These are phyloP conservation scores for Yponomeuta cagnagella DNA, from an alignment of 2,888 invertebrate genomes.

Conservation along the genomic window DNA sequence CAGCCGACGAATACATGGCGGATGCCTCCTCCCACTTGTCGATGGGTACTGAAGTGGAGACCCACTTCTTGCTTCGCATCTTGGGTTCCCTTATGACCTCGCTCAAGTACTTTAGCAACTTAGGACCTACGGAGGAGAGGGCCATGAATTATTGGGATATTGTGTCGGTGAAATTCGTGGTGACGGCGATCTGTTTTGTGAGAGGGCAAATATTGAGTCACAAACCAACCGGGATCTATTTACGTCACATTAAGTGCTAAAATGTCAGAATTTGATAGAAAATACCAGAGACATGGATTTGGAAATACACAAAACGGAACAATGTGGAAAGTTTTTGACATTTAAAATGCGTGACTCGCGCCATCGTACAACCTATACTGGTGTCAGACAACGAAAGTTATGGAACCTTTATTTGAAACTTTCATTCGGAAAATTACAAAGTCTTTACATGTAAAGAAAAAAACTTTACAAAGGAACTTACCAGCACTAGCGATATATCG, in stretches of 20 bases:
- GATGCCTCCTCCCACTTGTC: constrained; percentile 78
- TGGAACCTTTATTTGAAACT: too few species aligned
- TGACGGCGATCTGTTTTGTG: too few species aligned
- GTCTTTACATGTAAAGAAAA: background rate
- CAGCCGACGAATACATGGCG: constrained; percentile 82
- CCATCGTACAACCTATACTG: too few species aligned
- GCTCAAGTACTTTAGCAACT: constrained; percentile 72
- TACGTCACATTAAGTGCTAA: too few species aligned
- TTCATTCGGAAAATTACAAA: background rate
- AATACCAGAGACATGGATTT: too few species aligned
- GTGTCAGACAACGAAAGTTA: too few species aligned
- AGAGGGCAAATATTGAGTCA: too few species aligned
- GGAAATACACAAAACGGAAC: too few species aligned
- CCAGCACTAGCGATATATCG: constrained; percentile 82
- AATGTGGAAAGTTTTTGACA: too few species aligned
- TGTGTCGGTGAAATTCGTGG: background rate
- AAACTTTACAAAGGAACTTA: constrained; percentile 23
- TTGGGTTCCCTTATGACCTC: constrained; percentile 78
- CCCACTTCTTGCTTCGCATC: constrained; percentile 82
- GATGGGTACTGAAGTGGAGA: constrained; percentile 86
- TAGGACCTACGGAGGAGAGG: constrained; percentile 60
- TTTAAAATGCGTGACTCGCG: too few species aligned
- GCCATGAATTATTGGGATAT: background rate
- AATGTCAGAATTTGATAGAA: too few species aligned
- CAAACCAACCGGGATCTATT: too few species aligned